Base-by-base conservation (phyloP, 1,140 invertebrate species). In the Probaryconus sp. region DNA sequence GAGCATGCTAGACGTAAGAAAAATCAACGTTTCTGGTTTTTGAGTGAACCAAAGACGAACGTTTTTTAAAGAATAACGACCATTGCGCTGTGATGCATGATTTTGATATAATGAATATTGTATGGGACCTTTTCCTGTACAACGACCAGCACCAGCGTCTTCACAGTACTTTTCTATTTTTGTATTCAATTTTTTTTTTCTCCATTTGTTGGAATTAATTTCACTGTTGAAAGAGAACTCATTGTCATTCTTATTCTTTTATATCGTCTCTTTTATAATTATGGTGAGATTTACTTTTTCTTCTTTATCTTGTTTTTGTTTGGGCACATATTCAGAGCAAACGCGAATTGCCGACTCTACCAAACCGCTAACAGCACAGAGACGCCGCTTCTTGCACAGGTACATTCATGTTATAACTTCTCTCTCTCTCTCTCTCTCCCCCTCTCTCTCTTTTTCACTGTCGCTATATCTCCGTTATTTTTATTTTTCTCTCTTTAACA, bases 361-460 rank as follows among this genome's bases (percentile, higher is more conserved):
- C 86, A 81, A 88, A 86, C 74, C 79, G 85, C 85, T 87, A 81
- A 87, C 86, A 86, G 83, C 85, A 88, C 85, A 84, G 85, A 87
- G 86, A 86, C 83, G 81, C 74, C 83, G 83, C 86, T 86, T 87
- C 85, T 85, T 87, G 86, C 85, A 87, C 85, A 88, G 86, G 86
- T 88, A 84, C 69, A 83, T 83, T 76, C 81, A 78, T 79, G 80
- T 85, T 81, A 83, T 82, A 53, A 56, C 71, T 68, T 83, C 79
- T 80, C 78, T 78, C 56, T 72, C 45, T 58, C 53, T 58, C 64
- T 51, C 63, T 53, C 31, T 69, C 60, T 70, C 38, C 76, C 26
- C 63, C 33, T 70, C 28, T 68, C 7, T 55, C 30, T 40, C 38
- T 47, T 51, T 33, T 33, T 17, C 26, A n/a, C 63, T 53, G 30